Base-by-base conservation (phyloP, 2,113 vertebrate species). In the Nibea albiflora region DNA sequence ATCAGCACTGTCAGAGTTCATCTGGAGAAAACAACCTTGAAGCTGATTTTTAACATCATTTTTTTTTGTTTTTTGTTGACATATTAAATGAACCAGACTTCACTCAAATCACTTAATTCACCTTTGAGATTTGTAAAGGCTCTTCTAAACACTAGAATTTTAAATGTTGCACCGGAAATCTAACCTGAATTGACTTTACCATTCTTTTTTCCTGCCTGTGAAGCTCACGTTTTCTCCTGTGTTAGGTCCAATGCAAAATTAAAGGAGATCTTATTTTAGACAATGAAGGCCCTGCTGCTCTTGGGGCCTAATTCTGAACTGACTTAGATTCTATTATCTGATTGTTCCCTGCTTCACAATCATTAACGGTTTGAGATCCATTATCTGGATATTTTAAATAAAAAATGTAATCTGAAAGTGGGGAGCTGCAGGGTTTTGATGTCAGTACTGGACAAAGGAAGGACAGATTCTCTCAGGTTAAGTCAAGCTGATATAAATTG, bases 301-400 rank as follows among this genome's bases (percentile, higher is more conserved):
- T 78, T 68, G 54, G 76, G 80, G 66, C 66, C 73, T 66, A 65
- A 67, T 50, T 76, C 74, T 72, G 80, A 91, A 83, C 49, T 9
- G 73, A 80, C 76, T 81, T 78, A 88, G 88, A 93, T 88, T 76
- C 78, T 76, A 91, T 94, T 91, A 92, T 91, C 82, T 91, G 93
- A 94, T 92, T 88, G 76, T 71, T 85, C 54, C 26, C 35, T 52
- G 69, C 76, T 77, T 87, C 61, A 76, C 67, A 82, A 73, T 80
- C 72, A 60, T 76, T 73, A 62, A 56, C 74, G 57, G 46, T 87
- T 80, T 69, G 76, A 90, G 72, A 89, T 89, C 78, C 65, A 87
- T 90, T 76, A 81, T 83, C 62, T 81, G 28, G 17, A 68, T 69
- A 4, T 53, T 76, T 57, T 39, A 28, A 79, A 76, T 81, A 64